Percentiles rank a stretch among this genome's conserved stretches.
phyloP scores from a whole-genome alignment of 2,797 vertebrate species.

The Philypnodon macrostomus region DNA sequence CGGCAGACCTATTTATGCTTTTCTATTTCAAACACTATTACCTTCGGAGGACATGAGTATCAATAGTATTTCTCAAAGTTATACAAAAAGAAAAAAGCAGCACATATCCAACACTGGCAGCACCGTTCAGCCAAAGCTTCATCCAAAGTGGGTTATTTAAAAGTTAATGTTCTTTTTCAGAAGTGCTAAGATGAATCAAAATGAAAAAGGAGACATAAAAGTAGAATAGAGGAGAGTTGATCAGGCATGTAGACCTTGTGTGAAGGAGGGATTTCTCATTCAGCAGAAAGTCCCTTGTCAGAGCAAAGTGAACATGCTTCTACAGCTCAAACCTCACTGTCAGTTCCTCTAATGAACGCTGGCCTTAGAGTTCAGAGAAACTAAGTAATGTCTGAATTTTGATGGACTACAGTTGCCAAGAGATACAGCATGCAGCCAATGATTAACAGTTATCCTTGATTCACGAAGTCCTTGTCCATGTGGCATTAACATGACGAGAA shows the following conservation, averaged over 20 bases:
- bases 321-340: constrained; percentile 15
- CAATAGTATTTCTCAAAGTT: not conserved
- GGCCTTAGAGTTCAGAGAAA: constrained; percentile 21
- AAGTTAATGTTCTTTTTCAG: not conserved
- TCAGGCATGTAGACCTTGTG: constrained; percentile 16
- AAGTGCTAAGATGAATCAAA: constrained; percentile 9
- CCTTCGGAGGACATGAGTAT: not conserved
- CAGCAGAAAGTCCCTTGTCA: constrained; percentile 18
- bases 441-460: no score
- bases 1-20: constrained; percentile 7
- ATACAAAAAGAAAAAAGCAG: no score
- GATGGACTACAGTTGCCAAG: no score
- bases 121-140: not conserved
- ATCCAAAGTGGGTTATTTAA: not conserved
- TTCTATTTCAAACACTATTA: not conserved
- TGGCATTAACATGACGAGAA: no score
- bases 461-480: no score
- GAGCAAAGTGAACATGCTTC: constrained; percentile 23
- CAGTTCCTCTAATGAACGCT: constrained; percentile 21
- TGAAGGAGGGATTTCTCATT: constrained; percentile 30
- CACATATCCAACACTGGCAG: not conserved
- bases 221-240: not conserved
- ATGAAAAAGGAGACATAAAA: constrained; percentile 1
- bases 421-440: no score
- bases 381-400: no score